Conservation (phyloP, 2,113 vertebrate species). For the Trinectes maculatus region DNA sequence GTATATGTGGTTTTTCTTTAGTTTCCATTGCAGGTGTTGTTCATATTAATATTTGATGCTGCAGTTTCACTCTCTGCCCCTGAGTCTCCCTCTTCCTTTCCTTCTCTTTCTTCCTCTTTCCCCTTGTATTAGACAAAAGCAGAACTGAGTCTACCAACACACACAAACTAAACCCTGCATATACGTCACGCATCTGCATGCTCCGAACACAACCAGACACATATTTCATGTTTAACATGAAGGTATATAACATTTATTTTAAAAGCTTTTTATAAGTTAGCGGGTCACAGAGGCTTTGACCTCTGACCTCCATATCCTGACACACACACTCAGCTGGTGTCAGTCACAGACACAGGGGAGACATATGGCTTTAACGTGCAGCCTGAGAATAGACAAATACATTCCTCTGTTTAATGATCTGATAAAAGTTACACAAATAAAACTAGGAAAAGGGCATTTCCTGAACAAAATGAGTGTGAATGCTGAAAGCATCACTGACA, state of each 20-base stretch:
- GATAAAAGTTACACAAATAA: neutral
- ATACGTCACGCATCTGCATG: no score
- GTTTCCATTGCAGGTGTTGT: no score
- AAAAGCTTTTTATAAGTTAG: neutral
- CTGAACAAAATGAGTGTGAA: no score
- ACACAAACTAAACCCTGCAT: neutral
- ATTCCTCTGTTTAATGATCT: slow-evolving; percentile 6
- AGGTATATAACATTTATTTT: neutral
- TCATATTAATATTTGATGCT: no score
- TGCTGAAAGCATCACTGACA: no score
- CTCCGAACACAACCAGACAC: neutral
- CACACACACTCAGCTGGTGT: slow-evolving; percentile 14
- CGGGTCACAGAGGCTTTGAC: slow-evolving; percentile 11
- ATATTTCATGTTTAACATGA: neutral
- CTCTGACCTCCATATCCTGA: slow-evolving; percentile 24
- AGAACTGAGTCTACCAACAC: neutral
- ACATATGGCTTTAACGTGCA: slow-evolving; percentile 10
- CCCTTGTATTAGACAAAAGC: neutral
- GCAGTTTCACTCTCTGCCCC: neutral
- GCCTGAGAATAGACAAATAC: slow-evolving; percentile 15
- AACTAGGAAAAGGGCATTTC: no score
- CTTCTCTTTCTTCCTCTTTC: neutral
- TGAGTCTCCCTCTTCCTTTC: neutral
- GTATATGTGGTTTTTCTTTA: no score
- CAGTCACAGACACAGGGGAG: neutral